These are phyloP conservation scores for Lottia gigantea DNA, from an alignment of 2,888 invertebrate genomes.

Conservation along the genomic window DNA sequence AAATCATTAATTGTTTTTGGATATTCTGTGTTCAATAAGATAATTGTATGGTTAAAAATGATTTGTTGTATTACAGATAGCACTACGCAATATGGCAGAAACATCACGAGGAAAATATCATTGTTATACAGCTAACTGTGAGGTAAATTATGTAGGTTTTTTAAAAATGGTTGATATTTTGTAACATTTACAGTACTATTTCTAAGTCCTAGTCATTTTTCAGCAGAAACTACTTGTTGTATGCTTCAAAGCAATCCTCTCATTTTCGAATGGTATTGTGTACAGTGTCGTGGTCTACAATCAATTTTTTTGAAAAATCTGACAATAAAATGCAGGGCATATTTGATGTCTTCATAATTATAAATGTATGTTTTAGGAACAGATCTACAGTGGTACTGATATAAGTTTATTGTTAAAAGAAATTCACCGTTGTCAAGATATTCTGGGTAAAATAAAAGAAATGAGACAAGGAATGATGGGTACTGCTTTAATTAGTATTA, in stretches of 20 bases:
- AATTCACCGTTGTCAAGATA: constrained; percentile 65
- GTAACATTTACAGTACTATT: too few relatives aligned
- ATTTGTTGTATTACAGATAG: constrained; percentile 44
- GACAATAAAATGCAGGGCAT: too few relatives aligned
- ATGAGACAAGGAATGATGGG: constrained; percentile 68
- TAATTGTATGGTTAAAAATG: too few relatives aligned
- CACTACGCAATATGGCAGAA: constrained; percentile 62
- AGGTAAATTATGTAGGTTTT: constrained; percentile 44
- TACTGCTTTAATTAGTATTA: constrained; percentile 65
- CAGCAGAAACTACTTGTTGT: too few relatives aligned
- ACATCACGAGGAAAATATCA: constrained; percentile 65
- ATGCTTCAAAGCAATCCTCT: too few relatives aligned
- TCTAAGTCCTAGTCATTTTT: too few relatives aligned
- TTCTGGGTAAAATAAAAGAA: constrained; percentile 67
- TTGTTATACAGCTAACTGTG: constrained; percentile 65
- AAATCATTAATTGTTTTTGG: too few relatives aligned
- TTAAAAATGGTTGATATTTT: constrained; percentile 66
- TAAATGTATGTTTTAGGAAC: constrained; percentile 47
- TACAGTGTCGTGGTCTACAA: too few relatives aligned
- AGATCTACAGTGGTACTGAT: constrained; percentile 68
- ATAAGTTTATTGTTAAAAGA: constrained; percentile 65
- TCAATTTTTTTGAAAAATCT: too few relatives aligned
- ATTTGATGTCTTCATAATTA: too few relatives aligned
- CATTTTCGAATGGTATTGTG: too few relatives aligned
- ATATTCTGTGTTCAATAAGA: too few relatives aligned